Percentiles rank a stretch among this genome's conserved stretches.
Evolutionary conservation across 2,113 vertebrate species (phyloP).

Genomic region (Mixornis gularis): DNA sequence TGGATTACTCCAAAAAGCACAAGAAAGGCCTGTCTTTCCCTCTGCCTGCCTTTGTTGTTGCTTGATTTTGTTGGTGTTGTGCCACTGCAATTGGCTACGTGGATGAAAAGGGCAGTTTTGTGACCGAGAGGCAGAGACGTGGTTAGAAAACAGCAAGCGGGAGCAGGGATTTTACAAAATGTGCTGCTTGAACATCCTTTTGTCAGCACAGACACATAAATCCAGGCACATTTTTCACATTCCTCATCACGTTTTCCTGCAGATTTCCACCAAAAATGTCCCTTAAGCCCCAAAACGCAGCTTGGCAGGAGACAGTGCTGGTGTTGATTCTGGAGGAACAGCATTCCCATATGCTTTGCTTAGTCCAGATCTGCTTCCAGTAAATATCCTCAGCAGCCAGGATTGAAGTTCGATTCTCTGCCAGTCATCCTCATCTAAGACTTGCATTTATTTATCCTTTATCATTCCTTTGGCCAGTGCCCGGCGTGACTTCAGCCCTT

Average conservation of each 20-base stretch:
- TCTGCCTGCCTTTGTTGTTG: not conserved
- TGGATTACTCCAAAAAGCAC: not conserved
- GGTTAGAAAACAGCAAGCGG: not conserved
- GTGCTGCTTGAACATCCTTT: not conserved
- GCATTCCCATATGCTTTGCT: slow-evolving; percentile 22
- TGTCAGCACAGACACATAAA: not conserved
- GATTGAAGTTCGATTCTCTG: not conserved
- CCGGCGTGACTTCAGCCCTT: not conserved
- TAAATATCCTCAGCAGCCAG: not conserved
- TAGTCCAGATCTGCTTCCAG: slow-evolving; percentile 9
- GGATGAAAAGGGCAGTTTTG: slow-evolving; percentile 26
- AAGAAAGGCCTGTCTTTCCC: not conserved
- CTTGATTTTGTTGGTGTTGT: not conserved
- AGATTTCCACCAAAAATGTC: slow-evolving; percentile 12
- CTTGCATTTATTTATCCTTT: not conserved
- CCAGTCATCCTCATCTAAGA: not conserved
- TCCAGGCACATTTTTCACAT: not conserved
- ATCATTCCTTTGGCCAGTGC: not conserved
- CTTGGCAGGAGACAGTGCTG: not conserved
- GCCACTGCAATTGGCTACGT: not conserved
- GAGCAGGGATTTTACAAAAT: not conserved
- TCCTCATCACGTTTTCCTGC: not conserved
- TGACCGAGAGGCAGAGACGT: not conserved
- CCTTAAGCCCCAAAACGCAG: not conserved
- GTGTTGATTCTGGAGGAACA: slow-evolving; percentile 18